Evolutionary conservation across 35 echinoderm and acorn worm species (phyloP), one percentile per base, ranked within the genome.

Genomic region (Apostichopus parvimensis): DNA sequence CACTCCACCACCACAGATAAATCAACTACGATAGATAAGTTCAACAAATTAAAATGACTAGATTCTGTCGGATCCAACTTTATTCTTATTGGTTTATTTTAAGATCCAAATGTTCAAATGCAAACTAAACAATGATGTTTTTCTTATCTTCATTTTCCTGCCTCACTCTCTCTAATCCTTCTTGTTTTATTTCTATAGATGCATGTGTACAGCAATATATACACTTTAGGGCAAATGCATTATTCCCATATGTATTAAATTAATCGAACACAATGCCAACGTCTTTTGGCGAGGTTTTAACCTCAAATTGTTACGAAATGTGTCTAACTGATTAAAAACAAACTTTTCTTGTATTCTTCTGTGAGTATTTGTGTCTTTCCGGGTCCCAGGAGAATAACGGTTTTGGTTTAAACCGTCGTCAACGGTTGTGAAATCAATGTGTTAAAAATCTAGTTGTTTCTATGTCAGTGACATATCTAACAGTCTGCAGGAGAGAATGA

Each of bases 251-350:
- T 73, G 70, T 6, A 17, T 73, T 73, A 73, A 73, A 73, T 73
- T 73, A 73, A 73, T 73, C 70, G 70, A 73, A 73, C 70, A 21
- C 58, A 73, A 68, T 73, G 71, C 28, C 28, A 34, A 1, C 1
- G 28, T 34, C 28, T 34, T 34, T 34, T 34, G 28, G 28, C 28
- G 28, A 34, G 28, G 28, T 34, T 17, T 18, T 73, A 17, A 6
- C n/a, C 71, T 7, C 14, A 73, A 73, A 73, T 73, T 73, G n/a
- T 73, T 73, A 73, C 71, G 71, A 75, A 14, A 75, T 75, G 71
- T 20, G 14, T 75, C 71, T 75, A 75, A 4, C 71, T 75, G 71
- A 75, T 75, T 75, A 75, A 75, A 75, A n/a, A 75, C 71, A 5
- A 75, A 18, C 17, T 22, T n/a, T n/a, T 18, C 71, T n/a, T n/a